These are phyloP conservation scores for Eretmochelys imbricata DNA, from an alignment of 2,113 vertebrate species.

Conservation along the genomic window DNA sequence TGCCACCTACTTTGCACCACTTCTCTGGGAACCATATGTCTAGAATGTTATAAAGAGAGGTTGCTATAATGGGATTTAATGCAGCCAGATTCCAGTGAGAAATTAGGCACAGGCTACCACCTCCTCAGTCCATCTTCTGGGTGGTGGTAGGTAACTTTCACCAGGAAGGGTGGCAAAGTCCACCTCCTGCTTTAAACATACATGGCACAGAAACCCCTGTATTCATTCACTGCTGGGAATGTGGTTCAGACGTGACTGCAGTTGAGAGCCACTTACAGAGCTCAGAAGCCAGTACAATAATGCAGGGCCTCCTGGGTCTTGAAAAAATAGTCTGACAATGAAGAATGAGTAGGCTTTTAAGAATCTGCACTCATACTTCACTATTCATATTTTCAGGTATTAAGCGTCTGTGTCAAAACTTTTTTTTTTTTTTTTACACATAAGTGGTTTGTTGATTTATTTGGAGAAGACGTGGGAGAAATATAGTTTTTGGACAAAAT, in stretches of 20 bases:
- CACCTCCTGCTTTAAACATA: neutral
- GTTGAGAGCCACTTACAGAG: neutral
- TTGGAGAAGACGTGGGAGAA: neutral
- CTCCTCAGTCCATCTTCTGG: neutral
- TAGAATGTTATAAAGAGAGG: neutral
- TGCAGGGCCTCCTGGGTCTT: neutral
- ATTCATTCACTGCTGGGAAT: neutral
- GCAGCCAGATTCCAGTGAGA: neutral
- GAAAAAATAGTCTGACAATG: neutral
- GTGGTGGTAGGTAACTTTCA: neutral
- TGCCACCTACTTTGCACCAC: neutral
- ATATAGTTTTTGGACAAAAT: neutral
- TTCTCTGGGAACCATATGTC: neutral
- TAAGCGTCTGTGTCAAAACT: too few species aligned
- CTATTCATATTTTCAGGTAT: neutral
- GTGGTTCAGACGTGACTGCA: neutral
- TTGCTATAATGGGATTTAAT: neutral
- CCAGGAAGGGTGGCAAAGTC: neutral
- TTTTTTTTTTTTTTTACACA: too few species aligned
- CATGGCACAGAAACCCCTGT: neutral
- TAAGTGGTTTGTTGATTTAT: neutral
- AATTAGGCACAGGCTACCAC: neutral
- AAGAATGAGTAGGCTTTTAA: neutral
- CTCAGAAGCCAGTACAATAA: neutral
- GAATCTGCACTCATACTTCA: neutral